These are phyloP conservation scores for Muscicapa adusta DNA, from an alignment of 2,113 vertebrate genomes.

Conservation along the genomic window DNA sequence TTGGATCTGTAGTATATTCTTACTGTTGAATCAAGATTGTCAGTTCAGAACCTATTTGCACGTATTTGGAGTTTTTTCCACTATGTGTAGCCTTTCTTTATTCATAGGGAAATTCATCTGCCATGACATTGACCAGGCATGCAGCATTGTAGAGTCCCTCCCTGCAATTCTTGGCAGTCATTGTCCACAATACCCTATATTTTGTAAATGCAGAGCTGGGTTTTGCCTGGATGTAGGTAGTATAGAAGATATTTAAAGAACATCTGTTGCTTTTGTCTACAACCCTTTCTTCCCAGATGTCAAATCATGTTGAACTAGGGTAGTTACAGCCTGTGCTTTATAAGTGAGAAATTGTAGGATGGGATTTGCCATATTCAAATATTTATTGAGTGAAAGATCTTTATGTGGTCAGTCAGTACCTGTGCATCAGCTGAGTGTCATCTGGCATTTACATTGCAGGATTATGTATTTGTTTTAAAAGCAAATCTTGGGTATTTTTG, in stretches of 20 bases:
- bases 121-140: not conserved
- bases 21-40: not conserved
- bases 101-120: not conserved
- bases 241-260: not conserved
- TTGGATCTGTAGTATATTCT: not conserved
- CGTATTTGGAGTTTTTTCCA: not conserved
- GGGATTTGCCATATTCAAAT: not conserved
- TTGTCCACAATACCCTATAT: not conserved
- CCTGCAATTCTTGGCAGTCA: not conserved
- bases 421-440: not conserved
- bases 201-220: not conserved
- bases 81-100: not conserved
- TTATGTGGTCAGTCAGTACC: not conserved
- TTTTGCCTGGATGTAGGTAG: not conserved
- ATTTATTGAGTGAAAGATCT: not conserved
- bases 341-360: not conserved
- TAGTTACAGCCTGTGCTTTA: not conserved
- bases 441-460: not conserved
- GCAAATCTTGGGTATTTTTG: not conserved
- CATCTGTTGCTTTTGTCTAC: not conserved
- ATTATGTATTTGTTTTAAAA: not conserved
- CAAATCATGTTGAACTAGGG: not conserved
- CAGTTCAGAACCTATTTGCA: not conserved
- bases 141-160: not conserved
- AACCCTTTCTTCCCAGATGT: not conserved